Conservation (phyloP, 1,140 invertebrate genomes). For the Nymphalis io region DNA sequence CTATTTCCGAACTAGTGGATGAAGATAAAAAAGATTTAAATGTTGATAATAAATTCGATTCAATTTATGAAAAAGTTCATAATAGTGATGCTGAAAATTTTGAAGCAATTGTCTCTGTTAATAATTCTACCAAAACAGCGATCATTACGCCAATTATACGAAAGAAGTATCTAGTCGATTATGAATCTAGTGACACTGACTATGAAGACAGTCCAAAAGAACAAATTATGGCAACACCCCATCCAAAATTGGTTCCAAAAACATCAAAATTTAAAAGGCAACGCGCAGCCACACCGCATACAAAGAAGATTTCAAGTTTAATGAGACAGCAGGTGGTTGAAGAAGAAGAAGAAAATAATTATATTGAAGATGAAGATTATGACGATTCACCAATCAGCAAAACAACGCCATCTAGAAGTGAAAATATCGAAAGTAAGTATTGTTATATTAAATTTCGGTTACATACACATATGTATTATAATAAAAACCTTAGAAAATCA, state of each 20-base stretch:
- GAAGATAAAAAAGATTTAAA: conserved; percentile 41
- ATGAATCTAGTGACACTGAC: conserved; percentile 66
- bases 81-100: conserved; percentile 53
- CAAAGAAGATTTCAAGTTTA: conserved; percentile 53
- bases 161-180: conserved; percentile 66
- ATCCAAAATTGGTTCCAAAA: conserved; percentile 52
- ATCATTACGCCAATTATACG: conserved; percentile 67
- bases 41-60: conserved; percentile 67
- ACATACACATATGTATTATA: neutral
- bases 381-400: conserved; percentile 37
- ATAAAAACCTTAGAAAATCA: neutral
- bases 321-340: conserved; percentile 56
- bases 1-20: conserved; percentile 63
- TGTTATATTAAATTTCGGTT: neutral
- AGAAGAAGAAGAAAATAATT: conserved; percentile 52
- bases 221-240: conserved; percentile 42
- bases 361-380: conserved; percentile 44
- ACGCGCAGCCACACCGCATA: conserved; percentile 60
- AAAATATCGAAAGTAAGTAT: conserved; percentile 48
- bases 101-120: conserved; percentile 60
- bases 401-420: conserved; percentile 52
- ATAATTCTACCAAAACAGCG: conserved; percentile 66
- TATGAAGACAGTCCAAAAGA: conserved; percentile 45
- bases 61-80: conserved; percentile 59
- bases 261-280: conserved; percentile 53